Evolutionary conservation across 2,888 invertebrate species (phyloP), one percentile per base, ranked within the genome.

Genomic region (Hyles lineata): DNA sequence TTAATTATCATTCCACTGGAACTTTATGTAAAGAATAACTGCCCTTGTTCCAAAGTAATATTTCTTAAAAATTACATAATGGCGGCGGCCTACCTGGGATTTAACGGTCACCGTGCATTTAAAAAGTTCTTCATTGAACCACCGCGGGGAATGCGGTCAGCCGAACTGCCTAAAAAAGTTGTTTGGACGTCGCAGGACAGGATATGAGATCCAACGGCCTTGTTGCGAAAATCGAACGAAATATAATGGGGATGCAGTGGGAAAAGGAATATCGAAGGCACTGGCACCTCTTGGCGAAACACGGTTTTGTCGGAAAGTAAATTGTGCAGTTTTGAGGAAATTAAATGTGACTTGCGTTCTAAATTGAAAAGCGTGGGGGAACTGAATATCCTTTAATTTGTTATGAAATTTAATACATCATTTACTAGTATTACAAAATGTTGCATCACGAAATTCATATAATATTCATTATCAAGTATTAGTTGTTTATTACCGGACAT

Each of bases 161-260:
- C 23, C 67, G 67, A 23, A 50, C 63, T 2, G 63, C 63, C 67
- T 43, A 67, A 67, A 67, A 67, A 67, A 67, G 67, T 67, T 50
- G 67, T 67, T 50, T 43, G 17, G 50, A 50, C 43, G 9, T 63
- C 43, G 11, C n/a, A 11, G 21, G 4, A 43, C 67, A 43, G 50
- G 50, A 50, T 67, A 23, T 67, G 50, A 17, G 43, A 67, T 23
- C 67, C 67, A 67, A 67, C 43, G 67, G 50, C 15, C 63, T 67
- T 67, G 52, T 43, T 35, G 63, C 43, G 43, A 67, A 67, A 67
- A 43, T 43, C 50, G 15, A 43, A 43, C 50, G 50, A 50, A 67
- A 67, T 67, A 43, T 4, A 23, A 50, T 15, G 17, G 43, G 43
- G 21, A 21, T 32, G 32, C 62, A n/a, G 19, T 62, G 35, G 62